Evolutionary conservation across 1,140 invertebrate species (phyloP).

Genomic region (Heliconius hewitsoni): DNA sequence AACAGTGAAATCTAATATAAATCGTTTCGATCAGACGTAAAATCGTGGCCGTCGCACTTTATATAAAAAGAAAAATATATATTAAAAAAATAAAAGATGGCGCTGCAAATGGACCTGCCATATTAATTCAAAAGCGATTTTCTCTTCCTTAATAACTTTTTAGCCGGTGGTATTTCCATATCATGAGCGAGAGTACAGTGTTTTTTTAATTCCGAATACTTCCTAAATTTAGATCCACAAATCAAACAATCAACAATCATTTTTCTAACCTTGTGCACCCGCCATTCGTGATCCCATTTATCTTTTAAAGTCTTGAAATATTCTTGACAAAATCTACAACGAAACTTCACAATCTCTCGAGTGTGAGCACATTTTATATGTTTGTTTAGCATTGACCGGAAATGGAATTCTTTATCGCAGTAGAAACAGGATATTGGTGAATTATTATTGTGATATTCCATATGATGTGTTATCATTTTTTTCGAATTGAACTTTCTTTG

Average conservation of each 20-base stretch:
- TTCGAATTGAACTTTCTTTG: constrained; percentile 78
- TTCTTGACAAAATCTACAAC: constrained; percentile 67
- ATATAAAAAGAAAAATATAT: neutral
- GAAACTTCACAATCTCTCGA: constrained; percentile 49
- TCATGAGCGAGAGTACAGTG: constrained; percentile 59
- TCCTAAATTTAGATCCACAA: constrained; percentile 71
- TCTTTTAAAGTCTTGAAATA: constrained; percentile 68
- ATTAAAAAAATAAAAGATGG: constrained; percentile 33
- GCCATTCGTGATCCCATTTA: constrained; percentile 80
- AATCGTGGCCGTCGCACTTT: neutral
- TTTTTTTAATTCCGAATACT: constrained; percentile 67
- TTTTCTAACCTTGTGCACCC: constrained; percentile 69
- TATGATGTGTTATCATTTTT: constrained; percentile 74
- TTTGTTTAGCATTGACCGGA: constrained; percentile 72
- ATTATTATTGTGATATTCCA: constrained; percentile 73
- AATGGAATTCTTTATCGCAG: constrained; percentile 70
- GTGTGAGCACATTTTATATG: constrained; percentile 70
- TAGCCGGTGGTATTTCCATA: constrained; percentile 60
- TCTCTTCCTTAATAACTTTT: constrained; percentile 51
- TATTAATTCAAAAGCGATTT: constrained; percentile 20
- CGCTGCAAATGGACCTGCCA: constrained; percentile 35
- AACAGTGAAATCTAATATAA: neutral
- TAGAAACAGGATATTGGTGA: constrained; percentile 59
- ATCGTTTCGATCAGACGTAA: neutral
- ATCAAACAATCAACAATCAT: constrained; percentile 70